These are phyloP conservation scores for Anisognathus igniventris DNA, from an alignment of 2,797 vertebrate species.

Conservation along the genomic window DNA sequence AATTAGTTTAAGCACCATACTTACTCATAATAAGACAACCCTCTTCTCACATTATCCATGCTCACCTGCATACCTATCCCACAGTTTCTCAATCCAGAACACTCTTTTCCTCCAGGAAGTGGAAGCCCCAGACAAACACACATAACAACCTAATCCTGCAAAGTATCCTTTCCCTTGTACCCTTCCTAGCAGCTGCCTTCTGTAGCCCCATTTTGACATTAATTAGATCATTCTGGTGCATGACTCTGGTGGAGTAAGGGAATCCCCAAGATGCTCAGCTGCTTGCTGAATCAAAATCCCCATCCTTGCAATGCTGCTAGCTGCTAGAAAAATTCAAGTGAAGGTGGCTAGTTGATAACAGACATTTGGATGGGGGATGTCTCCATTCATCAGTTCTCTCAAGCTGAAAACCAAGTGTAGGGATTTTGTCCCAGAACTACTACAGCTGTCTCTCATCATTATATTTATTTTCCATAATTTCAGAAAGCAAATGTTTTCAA, in stretches of 20 bases:
- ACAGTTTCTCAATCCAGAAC: not conserved
- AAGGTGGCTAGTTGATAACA: not conserved
- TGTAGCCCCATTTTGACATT: accelerated
- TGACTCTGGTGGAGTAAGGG: not conserved
- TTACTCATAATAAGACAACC: not conserved
- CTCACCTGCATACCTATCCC: not conserved
- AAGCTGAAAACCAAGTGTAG: not conserved
- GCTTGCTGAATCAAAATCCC: not conserved
- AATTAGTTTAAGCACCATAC: not conserved
- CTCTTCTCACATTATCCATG: accelerated
- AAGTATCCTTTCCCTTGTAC: accelerated
- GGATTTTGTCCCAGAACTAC: not conserved
- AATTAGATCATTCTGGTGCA: not conserved
- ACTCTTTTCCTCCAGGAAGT: no score
- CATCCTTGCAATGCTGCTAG: not conserved
- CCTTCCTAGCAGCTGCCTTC: not conserved
- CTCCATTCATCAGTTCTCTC: not conserved
- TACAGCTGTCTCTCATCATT: not conserved
- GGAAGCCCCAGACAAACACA: not conserved
- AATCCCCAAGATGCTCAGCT: not conserved
- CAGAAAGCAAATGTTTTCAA: not conserved
- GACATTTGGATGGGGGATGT: not conserved
- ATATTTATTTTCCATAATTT: not conserved
- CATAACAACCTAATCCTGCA: no score
- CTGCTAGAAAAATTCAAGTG: not conserved